A percentile compares a stretch with the other conserved stretches of the same genome.
Conservation (phyloP, 2,797 vertebrate genomes). For the Enteromius unitaeniatus region DNA sequence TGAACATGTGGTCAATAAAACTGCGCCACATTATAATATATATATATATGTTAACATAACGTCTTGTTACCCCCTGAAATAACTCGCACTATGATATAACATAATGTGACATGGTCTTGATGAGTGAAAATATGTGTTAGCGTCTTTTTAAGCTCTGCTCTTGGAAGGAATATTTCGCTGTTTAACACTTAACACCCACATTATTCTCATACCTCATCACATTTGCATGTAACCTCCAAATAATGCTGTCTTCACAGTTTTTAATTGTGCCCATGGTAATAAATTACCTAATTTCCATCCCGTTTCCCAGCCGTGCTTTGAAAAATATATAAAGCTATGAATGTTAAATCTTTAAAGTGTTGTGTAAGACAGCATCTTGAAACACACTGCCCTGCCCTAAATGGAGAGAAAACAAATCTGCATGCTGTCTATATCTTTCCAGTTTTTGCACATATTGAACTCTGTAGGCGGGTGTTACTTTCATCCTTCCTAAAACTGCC, state of each 20-base stretch:
- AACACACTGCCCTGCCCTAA: conserved; percentile 5
- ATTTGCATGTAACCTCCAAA: conserved; percentile 83
- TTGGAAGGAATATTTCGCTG: conserved; percentile 34
- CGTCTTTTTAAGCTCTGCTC: conserved; percentile 22
- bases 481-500: conserved; percentile 33
- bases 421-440: conserved; percentile 79
- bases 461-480: conserved; percentile 67
- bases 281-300: conserved; percentile 81
- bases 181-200: conserved; percentile 70
- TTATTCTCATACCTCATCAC: conserved; percentile 80
- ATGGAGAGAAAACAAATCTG: conserved; percentile 58
- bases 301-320: conserved; percentile 82
- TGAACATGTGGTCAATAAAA: neutral
- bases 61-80: neutral
- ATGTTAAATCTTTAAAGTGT: conserved; percentile 23
- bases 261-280: conserved; percentile 85
- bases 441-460: conserved; percentile 81
- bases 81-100: neutral
- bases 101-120: conserved; percentile 15
- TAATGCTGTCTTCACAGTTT: conserved; percentile 86
- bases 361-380: conserved; percentile 76
- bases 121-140: conserved; percentile 10
- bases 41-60: neutral
- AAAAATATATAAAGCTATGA: conserved; percentile 70
- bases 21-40: neutral